These are phyloP conservation scores for Rhopalosiphum nymphaeae DNA, from an alignment of 2,888 invertebrate genomes.

Conservation along the genomic window DNA sequence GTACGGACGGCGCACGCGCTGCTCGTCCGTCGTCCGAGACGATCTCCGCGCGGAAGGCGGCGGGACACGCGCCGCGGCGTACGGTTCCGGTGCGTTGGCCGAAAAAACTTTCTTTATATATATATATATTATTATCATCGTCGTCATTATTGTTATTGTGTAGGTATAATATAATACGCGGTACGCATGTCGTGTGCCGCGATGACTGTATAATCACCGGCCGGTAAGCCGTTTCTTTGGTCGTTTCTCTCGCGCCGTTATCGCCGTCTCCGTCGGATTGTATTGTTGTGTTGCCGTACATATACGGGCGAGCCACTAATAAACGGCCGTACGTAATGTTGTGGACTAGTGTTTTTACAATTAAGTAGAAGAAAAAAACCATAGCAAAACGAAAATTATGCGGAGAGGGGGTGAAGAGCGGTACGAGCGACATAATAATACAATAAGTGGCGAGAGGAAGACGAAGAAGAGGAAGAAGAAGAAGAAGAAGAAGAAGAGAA, in stretches of 20 bases:
- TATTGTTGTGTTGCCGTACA: neutral
- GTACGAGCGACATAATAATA: neutral
- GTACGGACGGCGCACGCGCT: neutral
- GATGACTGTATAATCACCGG: constrained; percentile 10
- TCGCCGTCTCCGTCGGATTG: neutral
- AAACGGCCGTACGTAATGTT: neutral
- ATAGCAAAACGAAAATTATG: neutral
- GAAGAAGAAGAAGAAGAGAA: constrained; percentile 26
- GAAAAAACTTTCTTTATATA: constrained; percentile 45
- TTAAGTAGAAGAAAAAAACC: constrained; percentile 16
- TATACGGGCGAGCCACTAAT: neutral
- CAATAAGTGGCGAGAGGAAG: no score
- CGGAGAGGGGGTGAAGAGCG: neutral
- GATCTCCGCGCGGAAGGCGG: constrained; percentile 17
- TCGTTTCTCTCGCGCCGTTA: neutral
- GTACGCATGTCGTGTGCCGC: constrained; percentile 54
- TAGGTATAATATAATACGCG: neutral
- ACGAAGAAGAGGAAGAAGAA: constrained; percentile 5
- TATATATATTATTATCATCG: neutral
- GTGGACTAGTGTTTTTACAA: constrained; percentile 21
- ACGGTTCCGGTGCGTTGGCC: constrained; percentile 56
- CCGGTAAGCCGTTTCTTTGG: neutral
- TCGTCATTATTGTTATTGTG: neutral
- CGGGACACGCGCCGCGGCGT: constrained; percentile 59
- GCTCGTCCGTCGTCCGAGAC: constrained; percentile 35